These are phyloP conservation scores for Carcinoscorpius rotundicauda DNA, from an alignment of 1,140 invertebrate species.

Conservation along the genomic window DNA sequence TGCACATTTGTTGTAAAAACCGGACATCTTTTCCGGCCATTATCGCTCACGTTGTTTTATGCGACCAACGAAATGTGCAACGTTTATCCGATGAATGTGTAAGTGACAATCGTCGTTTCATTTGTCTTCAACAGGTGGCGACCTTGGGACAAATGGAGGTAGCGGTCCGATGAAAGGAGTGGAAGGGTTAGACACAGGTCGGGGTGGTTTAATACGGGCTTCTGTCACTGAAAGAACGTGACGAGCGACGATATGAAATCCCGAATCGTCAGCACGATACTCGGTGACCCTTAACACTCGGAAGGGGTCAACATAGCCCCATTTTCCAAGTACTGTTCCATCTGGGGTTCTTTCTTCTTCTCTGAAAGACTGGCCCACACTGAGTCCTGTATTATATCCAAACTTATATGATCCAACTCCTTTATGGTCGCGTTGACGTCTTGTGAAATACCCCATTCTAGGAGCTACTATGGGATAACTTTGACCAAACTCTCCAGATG, in stretches of 20 bases:
- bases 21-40: too few relatives aligned
- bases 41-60: too few relatives aligned
- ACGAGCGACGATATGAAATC: conserved; percentile 38
- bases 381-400: conserved; percentile 18
- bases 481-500: too few relatives aligned
- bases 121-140: too few relatives aligned
- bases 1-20: too few relatives aligned
- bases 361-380: conserved; percentile 19
- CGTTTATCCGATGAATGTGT: too few relatives aligned
- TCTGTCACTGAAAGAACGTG: neutral
- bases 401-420: conserved; percentile 11
- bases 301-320: conserved; percentile 63
- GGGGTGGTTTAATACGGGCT: neutral
- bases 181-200: neutral
- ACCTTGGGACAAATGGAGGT: conserved; percentile 13
- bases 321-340: conserved; percentile 71
- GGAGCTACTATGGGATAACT: too few relatives aligned
- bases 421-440: too few relatives aligned
- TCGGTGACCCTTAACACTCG: conserved; percentile 71
- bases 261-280: conserved; percentile 63
- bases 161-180: conserved; percentile 13
- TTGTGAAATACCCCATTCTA: too few relatives aligned
- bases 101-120: too few relatives aligned
- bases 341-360: conserved; percentile 59
- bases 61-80: too few relatives aligned